Base-by-base conservation (phyloP, 1,140 invertebrate genomes). In the Drosophila pachea region DNA sequence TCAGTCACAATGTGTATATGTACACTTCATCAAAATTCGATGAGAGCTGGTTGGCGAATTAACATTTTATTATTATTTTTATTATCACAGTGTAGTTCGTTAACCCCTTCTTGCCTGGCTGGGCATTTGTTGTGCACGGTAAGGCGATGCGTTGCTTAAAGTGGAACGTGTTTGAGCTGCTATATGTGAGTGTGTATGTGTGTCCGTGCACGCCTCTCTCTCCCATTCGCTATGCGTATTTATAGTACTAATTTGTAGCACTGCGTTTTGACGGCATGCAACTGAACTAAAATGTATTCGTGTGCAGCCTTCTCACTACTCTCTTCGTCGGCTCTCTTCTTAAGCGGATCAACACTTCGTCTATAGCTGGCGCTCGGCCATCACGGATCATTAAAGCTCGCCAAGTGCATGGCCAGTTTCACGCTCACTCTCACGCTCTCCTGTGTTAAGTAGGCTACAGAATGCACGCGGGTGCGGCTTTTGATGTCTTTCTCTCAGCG, bases 211-310 rank as follows among this genome's bases (percentile, higher is more conserved):
- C 12, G 31, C 56, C 45, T 31, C 22, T 62, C 22, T 55, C 43
- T 60, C 45, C 45, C 5, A 7, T 14, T 31, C 32, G 56, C 38
- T 50, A 12, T 9, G 32, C 33, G 73, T 83, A 78, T 83, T 84
- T 83, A 84, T 84, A 83, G 72, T 59, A 66, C 79, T 76, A 84
- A 83, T 83, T 84, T 83, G 68, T 84, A 84, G 70, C 78, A 75
- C 52, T 68, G 48, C 32, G 73, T 73, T 12, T 78, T 84, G 79
- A 68, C 79, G 60, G 70, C 76, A 76, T 84, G 79, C 68, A 78
- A 70, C 54, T 53, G 76, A 86, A 84, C 79, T 84, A 79, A 83
- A 84, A 79, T 73, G 79, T 66, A 84, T 84, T 79, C 76, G 76
- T 74, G 62, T 74, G 79, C 73, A 76, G n/a, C n/a, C n/a, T 79